A percentile compares a stretch with the other conserved stretches of the same genome.
Evolutionary conservation across 2,888 invertebrate species (phyloP).

Genomic region (Polydrusus pterygomalis): DNA sequence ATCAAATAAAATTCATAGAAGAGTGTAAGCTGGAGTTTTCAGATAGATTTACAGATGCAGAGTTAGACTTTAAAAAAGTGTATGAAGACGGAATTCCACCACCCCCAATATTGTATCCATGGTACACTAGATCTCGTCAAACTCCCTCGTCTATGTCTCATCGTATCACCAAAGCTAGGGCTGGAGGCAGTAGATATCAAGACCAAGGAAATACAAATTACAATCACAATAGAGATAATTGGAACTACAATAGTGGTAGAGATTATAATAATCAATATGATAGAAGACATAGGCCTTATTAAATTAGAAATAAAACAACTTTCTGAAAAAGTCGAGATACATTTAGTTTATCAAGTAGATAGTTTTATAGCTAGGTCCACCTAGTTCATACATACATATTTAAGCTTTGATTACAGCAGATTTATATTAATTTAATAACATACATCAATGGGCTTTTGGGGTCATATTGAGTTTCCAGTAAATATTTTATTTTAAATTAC

Average conservation of each 20-base stretch:
- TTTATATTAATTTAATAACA: too few species aligned
- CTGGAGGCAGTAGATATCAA: slow-evolving; percentile 40
- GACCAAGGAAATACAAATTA: slow-evolving; percentile 28
- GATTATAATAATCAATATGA: slow-evolving; percentile 35
- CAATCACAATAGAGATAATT: slow-evolving; percentile 13
- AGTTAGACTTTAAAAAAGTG: slow-evolving; percentile 69
- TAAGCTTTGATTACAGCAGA: too few species aligned
- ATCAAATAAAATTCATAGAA: slow-evolving; percentile 70
- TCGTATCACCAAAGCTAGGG: slow-evolving; percentile 45
- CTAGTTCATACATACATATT: too few species aligned
- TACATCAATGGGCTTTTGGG: too few species aligned
- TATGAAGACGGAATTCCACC: slow-evolving; percentile 66
- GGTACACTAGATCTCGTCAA: slow-evolving; percentile 65
- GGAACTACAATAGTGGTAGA: slow-evolving; percentile 32
- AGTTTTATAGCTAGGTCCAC: too few species aligned
- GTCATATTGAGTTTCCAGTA: too few species aligned
- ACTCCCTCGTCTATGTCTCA: slow-evolving; percentile 60
- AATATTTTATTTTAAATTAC: too few species aligned
- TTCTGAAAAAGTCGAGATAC: too few species aligned
- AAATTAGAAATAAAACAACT: not conserved
- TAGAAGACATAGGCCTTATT: slow-evolving; percentile 41
- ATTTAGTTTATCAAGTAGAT: too few species aligned
- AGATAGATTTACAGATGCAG: slow-evolving; percentile 70
- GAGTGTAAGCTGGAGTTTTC: slow-evolving; percentile 71
- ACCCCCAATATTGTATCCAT: slow-evolving; percentile 71